phyloP scores from a whole-genome alignment of 2,888 invertebrate species.

The Tipula vernalis region DNA sequence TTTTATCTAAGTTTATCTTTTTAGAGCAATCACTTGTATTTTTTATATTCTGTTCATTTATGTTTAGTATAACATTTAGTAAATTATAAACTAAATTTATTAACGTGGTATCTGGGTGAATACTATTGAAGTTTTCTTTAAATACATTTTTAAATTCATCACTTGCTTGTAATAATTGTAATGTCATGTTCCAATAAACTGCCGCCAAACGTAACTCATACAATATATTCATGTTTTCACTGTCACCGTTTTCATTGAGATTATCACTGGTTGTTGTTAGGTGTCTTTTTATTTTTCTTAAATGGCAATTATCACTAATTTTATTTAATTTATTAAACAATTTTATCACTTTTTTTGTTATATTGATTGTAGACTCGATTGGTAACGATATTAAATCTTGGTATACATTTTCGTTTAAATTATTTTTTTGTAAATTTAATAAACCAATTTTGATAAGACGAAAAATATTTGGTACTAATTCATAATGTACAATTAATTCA shows the following conservation, averaged over 20 bases:
- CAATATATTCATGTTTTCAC: neutral
- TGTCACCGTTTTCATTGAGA: neutral
- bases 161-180: slow-evolving; percentile 29
- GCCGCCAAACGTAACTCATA: slow-evolving; percentile 20
- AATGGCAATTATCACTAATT: neutral
- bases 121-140: slow-evolving; percentile 24
- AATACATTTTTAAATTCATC: slow-evolving; percentile 30
- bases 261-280: neutral
- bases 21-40: neutral
- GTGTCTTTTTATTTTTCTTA: neutral
- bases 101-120: slow-evolving; percentile 14
- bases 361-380: slow-evolving; percentile 19
- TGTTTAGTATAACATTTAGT: slow-evolving; percentile 27
- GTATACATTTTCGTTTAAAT: slow-evolving; percentile 25
- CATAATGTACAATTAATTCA: slow-evolving; percentile 26
- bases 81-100: slow-evolving; percentile 19
- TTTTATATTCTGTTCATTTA: neutral
- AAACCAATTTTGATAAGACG: slow-evolving; percentile 31
- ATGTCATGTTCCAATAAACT: slow-evolving; percentile 31
- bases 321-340: slow-evolving; percentile 12
- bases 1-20: slow-evolving; percentile 5
- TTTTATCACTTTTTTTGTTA: slow-evolving; percentile 14
- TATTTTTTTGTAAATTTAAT: slow-evolving; percentile 11
- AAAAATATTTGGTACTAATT: slow-evolving; percentile 20
- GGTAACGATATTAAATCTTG: slow-evolving; percentile 28